Conservation (phyloP, 1,140 invertebrate genomes). For the Aphaenogaster ashmeadi region DNA sequence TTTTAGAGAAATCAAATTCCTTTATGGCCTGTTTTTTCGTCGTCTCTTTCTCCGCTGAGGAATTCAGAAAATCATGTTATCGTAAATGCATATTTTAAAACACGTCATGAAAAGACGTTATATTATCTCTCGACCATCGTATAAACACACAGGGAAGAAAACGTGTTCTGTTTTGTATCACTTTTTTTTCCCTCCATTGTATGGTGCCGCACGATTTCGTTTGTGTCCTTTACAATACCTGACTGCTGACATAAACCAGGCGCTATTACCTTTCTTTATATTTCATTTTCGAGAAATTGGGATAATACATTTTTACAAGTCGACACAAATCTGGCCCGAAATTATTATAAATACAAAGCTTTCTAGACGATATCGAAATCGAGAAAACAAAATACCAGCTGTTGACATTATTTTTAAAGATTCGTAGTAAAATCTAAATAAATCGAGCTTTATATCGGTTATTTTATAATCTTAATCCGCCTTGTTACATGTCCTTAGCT, state of each 20-base stretch:
- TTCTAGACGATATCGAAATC: neutral
- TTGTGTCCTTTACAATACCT: neutral
- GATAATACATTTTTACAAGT: neutral
- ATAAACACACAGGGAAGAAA: neutral
- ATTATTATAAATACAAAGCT: neutral
- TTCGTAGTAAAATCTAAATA: neutral
- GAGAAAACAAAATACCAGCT: neutral
- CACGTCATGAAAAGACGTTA: neutral
- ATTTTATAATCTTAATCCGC: neutral
- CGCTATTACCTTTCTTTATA: neutral
- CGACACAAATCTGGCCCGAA: neutral
- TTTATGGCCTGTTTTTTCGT: neutral
- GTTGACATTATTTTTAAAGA: neutral
- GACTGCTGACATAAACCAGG: neutral
- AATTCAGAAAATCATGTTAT: neutral
- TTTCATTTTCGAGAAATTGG: constrained; percentile 7
- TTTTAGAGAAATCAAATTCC: neutral
- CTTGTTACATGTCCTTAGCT: neutral
- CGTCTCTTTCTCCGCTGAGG: neutral
- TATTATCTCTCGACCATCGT: neutral
- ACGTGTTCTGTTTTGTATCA: neutral
- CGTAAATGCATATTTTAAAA: neutral
- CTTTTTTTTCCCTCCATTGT: neutral
- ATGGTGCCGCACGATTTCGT: neutral
- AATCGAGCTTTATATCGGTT: neutral